Evolutionary conservation across 2,797 vertebrate genomes (phyloP).

Genomic region (Bradypodion ventrale): DNA sequence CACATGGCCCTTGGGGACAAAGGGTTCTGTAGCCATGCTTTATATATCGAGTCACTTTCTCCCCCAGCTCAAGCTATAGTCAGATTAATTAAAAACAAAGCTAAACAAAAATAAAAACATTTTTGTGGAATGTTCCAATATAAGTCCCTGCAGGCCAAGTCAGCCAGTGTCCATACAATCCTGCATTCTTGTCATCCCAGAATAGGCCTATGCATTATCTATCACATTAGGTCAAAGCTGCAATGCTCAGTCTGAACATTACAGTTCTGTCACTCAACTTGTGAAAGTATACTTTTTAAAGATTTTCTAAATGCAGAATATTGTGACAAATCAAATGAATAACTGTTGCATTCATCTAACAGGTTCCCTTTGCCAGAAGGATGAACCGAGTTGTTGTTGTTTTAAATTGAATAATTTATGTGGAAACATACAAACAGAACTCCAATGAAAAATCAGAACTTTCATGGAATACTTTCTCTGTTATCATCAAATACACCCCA

Average conservation of each 20-base stretch:
- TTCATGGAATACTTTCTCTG: neutral
- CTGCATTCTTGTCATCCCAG: neutral
- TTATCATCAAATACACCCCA: neutral
- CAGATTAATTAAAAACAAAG: neutral
- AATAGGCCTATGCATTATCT: neutral
- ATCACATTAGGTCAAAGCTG: neutral
- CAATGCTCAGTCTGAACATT: neutral
- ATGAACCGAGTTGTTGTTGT: too few relatives aligned
- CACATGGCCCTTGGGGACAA: neutral
- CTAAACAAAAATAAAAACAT: neutral
- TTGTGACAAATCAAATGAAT: neutral
- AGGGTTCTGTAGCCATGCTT: neutral
- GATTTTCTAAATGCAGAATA: neutral
- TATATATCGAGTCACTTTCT: too few relatives aligned
- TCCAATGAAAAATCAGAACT: neutral
- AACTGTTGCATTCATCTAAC: neutral
- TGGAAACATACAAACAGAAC: neutral
- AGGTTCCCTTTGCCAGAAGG: neutral
- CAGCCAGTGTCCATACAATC: neutral
- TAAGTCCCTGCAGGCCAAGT: neutral
- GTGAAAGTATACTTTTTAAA: slow-evolving; percentile 2
- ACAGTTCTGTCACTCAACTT: neutral
- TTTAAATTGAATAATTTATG: neutral
- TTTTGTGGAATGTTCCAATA: neutral
- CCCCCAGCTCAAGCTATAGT: neutral